A percentile compares a stretch with the other conserved stretches of the same genome.
phyloP scores from a whole-genome alignment of 2,888 invertebrate genomes.

The Odontocerum albicorne region DNA sequence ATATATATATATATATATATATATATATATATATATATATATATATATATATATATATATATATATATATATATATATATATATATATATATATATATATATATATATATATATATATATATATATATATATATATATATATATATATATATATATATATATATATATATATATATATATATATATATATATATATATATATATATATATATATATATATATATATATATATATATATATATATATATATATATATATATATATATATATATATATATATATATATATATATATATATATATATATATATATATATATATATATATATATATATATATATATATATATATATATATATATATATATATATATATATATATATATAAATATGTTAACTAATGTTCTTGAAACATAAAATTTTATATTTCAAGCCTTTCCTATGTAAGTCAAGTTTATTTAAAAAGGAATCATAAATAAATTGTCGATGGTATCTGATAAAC shows the following conservation, averaged over 20 bases:
- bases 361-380: background rate
- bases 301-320: background rate
- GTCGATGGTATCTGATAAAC: too few species aligned
- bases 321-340: background rate
- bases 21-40: background rate
- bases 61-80: background rate
- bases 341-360: background rate
- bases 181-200: background rate
- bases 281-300: background rate
- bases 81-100: background rate
- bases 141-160: background rate
- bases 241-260: background rate
- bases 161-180: background rate
- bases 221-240: background rate
- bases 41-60: background rate
- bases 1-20: background rate
- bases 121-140: background rate
- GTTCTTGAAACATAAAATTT: too few species aligned
- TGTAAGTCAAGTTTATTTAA: too few species aligned
- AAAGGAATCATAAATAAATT: too few species aligned
- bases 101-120: background rate
- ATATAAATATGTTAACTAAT: background rate
- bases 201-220: background rate
- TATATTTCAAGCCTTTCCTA: too few species aligned
- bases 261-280: background rate